Evolutionary conservation across 2,888 invertebrate genomes (phyloP).

Genomic region (Cryptocephalus moraei): DNA sequence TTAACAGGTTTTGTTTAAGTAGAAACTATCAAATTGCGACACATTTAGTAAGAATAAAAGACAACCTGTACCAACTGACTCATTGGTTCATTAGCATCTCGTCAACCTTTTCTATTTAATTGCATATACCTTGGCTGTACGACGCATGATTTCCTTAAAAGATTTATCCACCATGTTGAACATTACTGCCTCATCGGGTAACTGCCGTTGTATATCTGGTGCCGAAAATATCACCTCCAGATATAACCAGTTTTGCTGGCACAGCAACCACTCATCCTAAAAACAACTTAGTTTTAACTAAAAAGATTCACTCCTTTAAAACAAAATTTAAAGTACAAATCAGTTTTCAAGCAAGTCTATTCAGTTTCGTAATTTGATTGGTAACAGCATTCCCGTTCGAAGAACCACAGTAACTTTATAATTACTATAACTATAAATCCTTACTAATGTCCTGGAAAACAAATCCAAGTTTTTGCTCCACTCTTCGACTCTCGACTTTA

Average conservation of each 20-base stretch:
- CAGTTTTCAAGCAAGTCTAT: too few relatives aligned
- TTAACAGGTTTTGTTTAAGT: too few relatives aligned
- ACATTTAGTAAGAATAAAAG: too few relatives aligned
- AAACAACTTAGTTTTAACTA: constrained; percentile 6
- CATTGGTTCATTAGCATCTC: too few relatives aligned
- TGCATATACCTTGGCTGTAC: constrained; percentile 56
- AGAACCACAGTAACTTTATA: too few relatives aligned
- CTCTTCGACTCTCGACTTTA: constrained; percentile 70
- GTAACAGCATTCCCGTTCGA: too few relatives aligned
- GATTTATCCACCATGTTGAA: constrained; percentile 81
- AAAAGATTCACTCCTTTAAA: background rate
- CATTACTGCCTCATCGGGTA: constrained; percentile 82
- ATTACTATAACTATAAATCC: too few relatives aligned
- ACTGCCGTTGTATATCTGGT: constrained; percentile 85
- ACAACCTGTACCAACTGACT: too few relatives aligned
- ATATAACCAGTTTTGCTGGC: constrained; percentile 91
- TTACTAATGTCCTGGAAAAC: constrained; percentile 73
- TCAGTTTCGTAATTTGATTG: too few relatives aligned
- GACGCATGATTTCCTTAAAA: constrained; percentile 81
- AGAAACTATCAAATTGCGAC: too few relatives aligned
- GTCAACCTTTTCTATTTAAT: too few relatives aligned
- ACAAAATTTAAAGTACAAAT: too few relatives aligned
- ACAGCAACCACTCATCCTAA: constrained; percentile 80
- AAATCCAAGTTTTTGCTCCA: constrained; percentile 69
- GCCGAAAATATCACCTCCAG: constrained; percentile 91